phyloP scores from a whole-genome alignment of 2,113 vertebrate genomes.

The Callipepla californica region DNA sequence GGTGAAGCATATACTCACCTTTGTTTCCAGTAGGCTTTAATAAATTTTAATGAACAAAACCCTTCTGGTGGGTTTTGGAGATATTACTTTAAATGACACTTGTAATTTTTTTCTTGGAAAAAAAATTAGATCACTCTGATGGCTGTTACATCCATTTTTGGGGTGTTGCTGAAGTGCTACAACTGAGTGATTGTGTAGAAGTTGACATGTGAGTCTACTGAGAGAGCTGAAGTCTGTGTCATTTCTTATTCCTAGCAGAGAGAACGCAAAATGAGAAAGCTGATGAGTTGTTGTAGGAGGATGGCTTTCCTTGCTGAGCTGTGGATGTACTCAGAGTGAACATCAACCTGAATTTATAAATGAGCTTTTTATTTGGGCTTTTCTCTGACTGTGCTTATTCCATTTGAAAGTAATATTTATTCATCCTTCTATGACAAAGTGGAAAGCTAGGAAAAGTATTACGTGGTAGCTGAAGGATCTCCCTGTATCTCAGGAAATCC shows the following conservation, averaged over 20 bases:
- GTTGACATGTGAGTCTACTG: neutral
- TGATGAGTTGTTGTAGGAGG: neutral
- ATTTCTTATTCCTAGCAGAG: neutral
- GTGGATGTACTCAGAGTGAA: neutral
- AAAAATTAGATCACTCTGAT: neutral
- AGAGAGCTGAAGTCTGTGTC: neutral
- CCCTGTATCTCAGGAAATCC: conserved; percentile 25
- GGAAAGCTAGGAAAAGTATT: neutral
- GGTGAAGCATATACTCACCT: too few species aligned
- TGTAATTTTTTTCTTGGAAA: neutral
- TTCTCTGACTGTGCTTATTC: neutral
- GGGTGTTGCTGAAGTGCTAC: neutral
- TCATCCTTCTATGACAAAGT: neutral
- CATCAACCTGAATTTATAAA: neutral
- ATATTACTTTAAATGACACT: neutral
- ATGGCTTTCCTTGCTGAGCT: neutral
- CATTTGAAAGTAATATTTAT: neutral
- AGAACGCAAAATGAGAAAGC: neutral
- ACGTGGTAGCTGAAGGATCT: conserved; percentile 3
- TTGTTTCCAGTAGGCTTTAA: neutral
- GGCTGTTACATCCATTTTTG: neutral
- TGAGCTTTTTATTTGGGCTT: neutral
- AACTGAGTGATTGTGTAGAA: neutral
- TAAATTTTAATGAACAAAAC: neutral
- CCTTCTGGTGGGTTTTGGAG: neutral